phyloP scores from a whole-genome alignment of 2,888 invertebrate species.

The Acleris holmiana region DNA sequence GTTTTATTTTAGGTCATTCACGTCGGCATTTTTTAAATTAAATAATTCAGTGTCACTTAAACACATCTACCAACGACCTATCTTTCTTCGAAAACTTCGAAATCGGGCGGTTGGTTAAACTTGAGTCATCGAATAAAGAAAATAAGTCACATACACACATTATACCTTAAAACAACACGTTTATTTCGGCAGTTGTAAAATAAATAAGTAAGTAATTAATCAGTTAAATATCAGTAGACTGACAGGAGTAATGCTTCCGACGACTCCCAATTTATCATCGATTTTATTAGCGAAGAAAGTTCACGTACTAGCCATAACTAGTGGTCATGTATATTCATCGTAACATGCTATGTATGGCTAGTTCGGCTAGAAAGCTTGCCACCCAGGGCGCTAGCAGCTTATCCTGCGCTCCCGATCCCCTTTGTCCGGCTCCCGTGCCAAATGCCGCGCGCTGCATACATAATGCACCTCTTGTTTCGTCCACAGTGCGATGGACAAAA shows the following conservation, averaged over 20 bases:
- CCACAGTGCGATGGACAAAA: conserved; percentile 62
- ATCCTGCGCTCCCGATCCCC: conserved; percentile 66
- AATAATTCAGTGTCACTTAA: too few relatives aligned
- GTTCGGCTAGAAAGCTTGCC: conserved; percentile 49
- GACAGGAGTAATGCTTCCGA: neutral
- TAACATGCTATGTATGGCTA: conserved; percentile 14
- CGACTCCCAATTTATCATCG: conserved; percentile 13
- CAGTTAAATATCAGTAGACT: conserved; percentile 19
- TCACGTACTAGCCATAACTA: conserved; percentile 9
- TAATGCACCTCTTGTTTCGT: conserved; percentile 53
- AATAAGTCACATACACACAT: too few relatives aligned
- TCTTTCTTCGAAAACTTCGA: too few relatives aligned
- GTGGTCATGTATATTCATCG: conserved; percentile 23
- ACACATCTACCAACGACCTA: too few relatives aligned
- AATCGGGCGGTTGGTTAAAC: too few relatives aligned
- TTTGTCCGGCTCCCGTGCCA: conserved; percentile 70
- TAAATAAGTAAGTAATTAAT: neutral
- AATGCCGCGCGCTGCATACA: conserved; percentile 68
- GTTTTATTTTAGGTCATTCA: too few relatives aligned
- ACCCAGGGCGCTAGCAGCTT: conserved; percentile 70
- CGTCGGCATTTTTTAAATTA: too few relatives aligned
- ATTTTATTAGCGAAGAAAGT: conserved; percentile 24
- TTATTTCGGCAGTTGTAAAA: too few relatives aligned
- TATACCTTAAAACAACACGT: too few relatives aligned
- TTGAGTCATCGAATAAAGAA: too few relatives aligned